phyloP scores from a whole-genome alignment of 2,888 invertebrate species.

The Caenorhabditis sp. region DNA sequence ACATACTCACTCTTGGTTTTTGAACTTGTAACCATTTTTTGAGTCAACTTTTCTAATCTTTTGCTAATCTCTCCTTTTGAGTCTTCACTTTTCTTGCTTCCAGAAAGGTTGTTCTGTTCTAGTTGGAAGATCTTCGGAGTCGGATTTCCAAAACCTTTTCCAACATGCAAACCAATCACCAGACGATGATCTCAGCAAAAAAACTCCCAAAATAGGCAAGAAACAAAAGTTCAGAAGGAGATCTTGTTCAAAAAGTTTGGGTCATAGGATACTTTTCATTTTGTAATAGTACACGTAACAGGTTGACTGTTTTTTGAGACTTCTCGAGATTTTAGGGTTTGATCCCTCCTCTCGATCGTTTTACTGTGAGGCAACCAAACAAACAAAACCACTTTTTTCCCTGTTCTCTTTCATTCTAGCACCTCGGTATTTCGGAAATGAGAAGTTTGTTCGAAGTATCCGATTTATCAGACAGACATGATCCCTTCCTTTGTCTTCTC shows the following conservation, averaged over 20 bases:
- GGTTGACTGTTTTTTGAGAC: constrained; percentile 18
- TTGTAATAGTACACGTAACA: constrained; percentile 30
- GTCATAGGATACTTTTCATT: constrained; percentile 24
- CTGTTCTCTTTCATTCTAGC: neutral
- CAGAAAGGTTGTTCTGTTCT: neutral
- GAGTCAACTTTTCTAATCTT: neutral
- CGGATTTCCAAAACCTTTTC: neutral
- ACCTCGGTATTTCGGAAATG: constrained; percentile 28
- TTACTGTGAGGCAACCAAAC: constrained; percentile 20
- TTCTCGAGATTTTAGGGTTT: constrained; percentile 34
- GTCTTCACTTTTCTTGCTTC: too few species aligned
- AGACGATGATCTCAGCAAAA: too few species aligned
- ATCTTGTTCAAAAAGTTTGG: neutral
- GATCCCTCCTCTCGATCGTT: constrained; percentile 14
- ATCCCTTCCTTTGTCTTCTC: neutral
- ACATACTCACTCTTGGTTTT: neutral
- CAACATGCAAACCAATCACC: neutral
- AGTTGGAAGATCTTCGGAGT: neutral
- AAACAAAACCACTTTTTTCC: constrained; percentile 31
- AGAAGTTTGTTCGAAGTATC: constrained; percentile 31
- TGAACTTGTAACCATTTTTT: neutral
- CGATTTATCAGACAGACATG: neutral
- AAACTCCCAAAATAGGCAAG: too few species aligned
- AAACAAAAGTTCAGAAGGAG: neutral
- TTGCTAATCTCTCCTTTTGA: neutral